Percentiles rank a stretch among this genome's conserved stretches.
Conservation (phyloP, 2,888 invertebrate genomes). For the Cataglyphis cursor region DNA sequence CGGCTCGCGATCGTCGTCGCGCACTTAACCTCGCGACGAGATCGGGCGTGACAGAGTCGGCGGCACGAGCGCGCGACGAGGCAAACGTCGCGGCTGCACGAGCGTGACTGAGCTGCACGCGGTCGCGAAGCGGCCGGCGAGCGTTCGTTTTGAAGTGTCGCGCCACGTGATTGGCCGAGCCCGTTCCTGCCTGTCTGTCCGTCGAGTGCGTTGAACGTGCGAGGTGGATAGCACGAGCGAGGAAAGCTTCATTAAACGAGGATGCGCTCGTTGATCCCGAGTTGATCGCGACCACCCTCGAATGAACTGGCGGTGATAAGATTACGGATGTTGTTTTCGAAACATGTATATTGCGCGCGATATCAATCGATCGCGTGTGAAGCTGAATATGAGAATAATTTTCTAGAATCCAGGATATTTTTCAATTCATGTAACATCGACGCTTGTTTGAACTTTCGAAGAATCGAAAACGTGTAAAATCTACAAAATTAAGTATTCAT, state of each 20-base stretch:
- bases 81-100: constrained; percentile 46
- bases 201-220: constrained; percentile 63
- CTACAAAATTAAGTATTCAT: not conserved
- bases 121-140: constrained; percentile 41
- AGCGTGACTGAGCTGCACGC: constrained; percentile 69
- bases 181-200: constrained; percentile 50
- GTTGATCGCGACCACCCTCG: constrained; percentile 13
- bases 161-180: constrained; percentile 64
- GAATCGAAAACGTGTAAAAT: not conserved
- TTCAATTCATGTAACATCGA: not conserved
- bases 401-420: not conserved
- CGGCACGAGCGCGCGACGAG: constrained; percentile 31
- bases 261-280: not conserved
- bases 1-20: constrained; percentile 21
- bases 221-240: constrained; percentile 10
- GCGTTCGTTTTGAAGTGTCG: constrained; percentile 47
- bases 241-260: constrained; percentile 21
- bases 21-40: constrained; percentile 31
- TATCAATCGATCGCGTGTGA: not conserved
- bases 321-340: not conserved
- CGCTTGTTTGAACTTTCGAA: not conserved
- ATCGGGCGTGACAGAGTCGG: not conserved
- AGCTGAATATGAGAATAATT: not conserved
- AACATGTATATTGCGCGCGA: not conserved
- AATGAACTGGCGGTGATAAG: constrained; percentile 4